Evolutionary conservation across 1,140 invertebrate species (phyloP).

Genomic region (Bathynomus jamesi): DNA sequence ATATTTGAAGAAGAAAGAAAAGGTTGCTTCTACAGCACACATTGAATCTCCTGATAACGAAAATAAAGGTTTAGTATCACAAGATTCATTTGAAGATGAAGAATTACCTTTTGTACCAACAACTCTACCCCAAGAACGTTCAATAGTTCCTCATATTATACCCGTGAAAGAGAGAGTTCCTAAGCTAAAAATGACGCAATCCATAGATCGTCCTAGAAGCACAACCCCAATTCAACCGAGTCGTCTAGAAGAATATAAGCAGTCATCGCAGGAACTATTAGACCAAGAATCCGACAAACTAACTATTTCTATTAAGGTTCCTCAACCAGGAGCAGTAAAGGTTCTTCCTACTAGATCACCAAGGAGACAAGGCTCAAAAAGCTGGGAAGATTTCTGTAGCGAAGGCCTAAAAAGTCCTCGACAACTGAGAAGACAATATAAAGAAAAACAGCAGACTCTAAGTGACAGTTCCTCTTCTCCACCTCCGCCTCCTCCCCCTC

Average conservation of each 20-base stretch:
- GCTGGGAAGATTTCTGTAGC: constrained; percentile 57
- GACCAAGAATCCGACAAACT: not conserved
- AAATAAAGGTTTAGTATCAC: constrained; percentile 60
- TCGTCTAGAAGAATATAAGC: constrained; percentile 62
- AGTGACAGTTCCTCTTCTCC: constrained; percentile 29
- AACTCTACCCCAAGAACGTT: constrained; percentile 70
- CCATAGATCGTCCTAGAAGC: constrained; percentile 76
- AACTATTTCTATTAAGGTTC: not conserved
- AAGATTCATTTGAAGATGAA: constrained; percentile 75
- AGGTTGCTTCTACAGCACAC: constrained; percentile 13
- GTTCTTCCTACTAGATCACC: constrained; percentile 40
- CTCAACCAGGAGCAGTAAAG: constrained; percentile 38
- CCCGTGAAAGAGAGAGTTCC: constrained; percentile 65
- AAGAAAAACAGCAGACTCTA: constrained; percentile 32
- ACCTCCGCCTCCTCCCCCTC: constrained; percentile 3
- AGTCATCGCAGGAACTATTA: not conserved
- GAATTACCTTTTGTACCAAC: constrained; percentile 79
- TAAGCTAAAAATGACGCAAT: constrained; percentile 62
- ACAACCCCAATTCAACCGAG: constrained; percentile 70
- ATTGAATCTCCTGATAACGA: constrained; percentile 31
- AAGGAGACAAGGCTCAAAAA: constrained; percentile 45
- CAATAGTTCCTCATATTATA: constrained; percentile 66
- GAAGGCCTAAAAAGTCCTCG: constrained; percentile 48
- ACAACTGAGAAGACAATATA: constrained; percentile 39
- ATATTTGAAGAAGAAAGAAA: constrained; percentile 45